Conservation (phyloP, 2,113 vertebrate genomes). For the Smithornis capensis region DNA sequence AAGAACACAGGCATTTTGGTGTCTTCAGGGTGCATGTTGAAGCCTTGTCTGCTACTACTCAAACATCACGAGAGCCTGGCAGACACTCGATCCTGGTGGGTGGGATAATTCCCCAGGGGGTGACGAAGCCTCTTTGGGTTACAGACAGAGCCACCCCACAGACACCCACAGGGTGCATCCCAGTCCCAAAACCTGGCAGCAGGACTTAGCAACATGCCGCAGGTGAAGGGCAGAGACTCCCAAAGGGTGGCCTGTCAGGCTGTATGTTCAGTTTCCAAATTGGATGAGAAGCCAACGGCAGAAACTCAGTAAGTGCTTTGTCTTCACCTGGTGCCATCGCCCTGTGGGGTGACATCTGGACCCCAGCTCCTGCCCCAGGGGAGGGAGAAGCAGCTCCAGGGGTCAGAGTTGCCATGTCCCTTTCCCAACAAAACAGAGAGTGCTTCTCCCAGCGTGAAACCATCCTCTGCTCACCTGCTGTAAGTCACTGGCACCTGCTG, state of each 20-base stretch:
- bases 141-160: not conserved
- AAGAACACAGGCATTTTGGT: not conserved
- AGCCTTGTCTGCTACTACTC: accelerated
- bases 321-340: not conserved
- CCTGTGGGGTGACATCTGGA: not conserved
- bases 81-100: not conserved
- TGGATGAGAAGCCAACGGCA: accelerated
- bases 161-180: accelerated
- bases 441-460: not conserved
- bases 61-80: not conserved
- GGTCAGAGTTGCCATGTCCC: accelerated
- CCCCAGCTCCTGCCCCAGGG: not conserved
- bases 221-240: not conserved
- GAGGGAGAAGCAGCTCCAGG: not conserved
- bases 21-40: not conserved
- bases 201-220: accelerated
- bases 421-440: not conserved
- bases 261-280: not conserved
- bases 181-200: not conserved
- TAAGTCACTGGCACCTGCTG: not conserved
- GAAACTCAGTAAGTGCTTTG: not conserved
- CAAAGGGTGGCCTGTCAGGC: not conserved
- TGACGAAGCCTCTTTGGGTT: not conserved
- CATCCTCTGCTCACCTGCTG: not conserved
- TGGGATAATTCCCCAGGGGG: not conserved